Evolutionary conservation across 2,888 invertebrate genomes (phyloP).

Genomic region (Cataglyphis rosenhaueri): DNA sequence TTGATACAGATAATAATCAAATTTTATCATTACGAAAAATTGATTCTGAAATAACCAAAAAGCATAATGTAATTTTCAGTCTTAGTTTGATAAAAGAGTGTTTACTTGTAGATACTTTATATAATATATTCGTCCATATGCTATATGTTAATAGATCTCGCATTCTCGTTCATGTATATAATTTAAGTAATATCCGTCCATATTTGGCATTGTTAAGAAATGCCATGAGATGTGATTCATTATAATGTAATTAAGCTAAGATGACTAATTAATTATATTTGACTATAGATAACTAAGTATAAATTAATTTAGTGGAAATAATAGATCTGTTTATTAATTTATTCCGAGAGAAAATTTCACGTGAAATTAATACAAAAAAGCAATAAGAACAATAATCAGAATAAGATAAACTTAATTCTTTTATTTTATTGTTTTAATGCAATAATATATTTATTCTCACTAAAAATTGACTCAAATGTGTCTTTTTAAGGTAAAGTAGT

Average conservation of each 20-base stretch:
- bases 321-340: constrained; percentile 17
- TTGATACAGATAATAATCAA: background rate
- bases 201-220: background rate
- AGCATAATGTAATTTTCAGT: background rate
- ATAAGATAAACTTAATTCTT: constrained; percentile 23
- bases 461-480: background rate
- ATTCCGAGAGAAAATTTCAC: background rate
- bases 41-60: constrained; percentile 18
- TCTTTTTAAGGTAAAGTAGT: background rate
- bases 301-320: background rate
- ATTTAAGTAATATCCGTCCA: constrained; percentile 25
- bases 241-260: background rate
- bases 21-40: constrained; percentile 7
- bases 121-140: constrained; percentile 33
- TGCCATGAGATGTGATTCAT: constrained; percentile 1
- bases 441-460: constrained; percentile 1
- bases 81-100: background rate
- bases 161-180: constrained; percentile 28
- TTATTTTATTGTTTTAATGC: background rate
- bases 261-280: constrained; percentile 14
- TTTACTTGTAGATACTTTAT: constrained; percentile 25
- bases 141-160: constrained; percentile 9
- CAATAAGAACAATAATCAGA: background rate
- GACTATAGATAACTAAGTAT: background rate
- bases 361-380: background rate